A percentile compares a stretch with the other conserved stretches of the same genome.
These are phyloP conservation scores for Pseudomyrmex flavicornis DNA, from an alignment of 1,140 invertebrate species.

Conservation along the genomic window DNA sequence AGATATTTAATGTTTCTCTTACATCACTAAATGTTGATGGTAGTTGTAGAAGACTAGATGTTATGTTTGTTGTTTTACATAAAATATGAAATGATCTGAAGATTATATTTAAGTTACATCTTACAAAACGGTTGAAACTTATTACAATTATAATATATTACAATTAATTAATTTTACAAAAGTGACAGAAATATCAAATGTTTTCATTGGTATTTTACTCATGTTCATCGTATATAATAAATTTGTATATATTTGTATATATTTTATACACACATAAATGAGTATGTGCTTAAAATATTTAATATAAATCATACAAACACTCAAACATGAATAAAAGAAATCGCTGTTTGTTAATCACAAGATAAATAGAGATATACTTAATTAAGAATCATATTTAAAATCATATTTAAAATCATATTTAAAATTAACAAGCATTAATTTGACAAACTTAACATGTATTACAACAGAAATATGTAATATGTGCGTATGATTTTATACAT, in stretches of 20 bases:
- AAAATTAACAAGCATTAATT: constrained; percentile 53
- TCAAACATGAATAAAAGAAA: constrained; percentile 34
- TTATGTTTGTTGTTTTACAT: constrained; percentile 18
- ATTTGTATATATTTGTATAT: neutral
- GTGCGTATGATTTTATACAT: no score
- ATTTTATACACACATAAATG: constrained; percentile 20
- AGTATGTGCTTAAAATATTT: constrained; percentile 21
- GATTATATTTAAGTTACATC: no score
- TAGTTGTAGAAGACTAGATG: constrained; percentile 49
- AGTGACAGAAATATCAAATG: constrained; percentile 41
- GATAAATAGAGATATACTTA: constrained; percentile 24
- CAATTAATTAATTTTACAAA: neutral
- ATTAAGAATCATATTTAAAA: constrained; percentile 60
- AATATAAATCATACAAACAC: constrained; percentile 53
- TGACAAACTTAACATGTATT: constrained; percentile 57
- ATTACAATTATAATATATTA: constrained; percentile 1
- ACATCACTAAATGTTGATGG: constrained; percentile 9
- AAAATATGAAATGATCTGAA: constrained; percentile 8
- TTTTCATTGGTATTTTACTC: constrained; percentile 21
- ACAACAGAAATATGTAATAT: constrained; percentile 5
- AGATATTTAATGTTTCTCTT: no score
- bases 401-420: constrained; percentile 65
- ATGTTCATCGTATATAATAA: neutral
- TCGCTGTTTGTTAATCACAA: constrained; percentile 15
- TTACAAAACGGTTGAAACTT: neutral